Evolutionary conservation across 2,797 vertebrate genomes (phyloP).

Genomic region (Sebastes trivittatus): DNA sequence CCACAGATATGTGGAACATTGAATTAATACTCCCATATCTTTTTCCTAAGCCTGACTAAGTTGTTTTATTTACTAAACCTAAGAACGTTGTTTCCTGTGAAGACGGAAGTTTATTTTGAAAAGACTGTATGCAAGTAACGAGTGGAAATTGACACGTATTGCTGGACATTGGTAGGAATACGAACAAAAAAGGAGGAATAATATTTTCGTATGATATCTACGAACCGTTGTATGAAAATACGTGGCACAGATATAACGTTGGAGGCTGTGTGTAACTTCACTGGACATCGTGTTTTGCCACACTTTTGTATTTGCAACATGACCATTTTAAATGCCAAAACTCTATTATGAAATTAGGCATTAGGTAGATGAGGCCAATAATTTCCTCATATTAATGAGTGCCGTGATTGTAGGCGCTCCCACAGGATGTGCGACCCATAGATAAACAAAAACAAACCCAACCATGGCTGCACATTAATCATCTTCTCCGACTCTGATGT

Average conservation of each 20-base stretch:
- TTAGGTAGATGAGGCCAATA: conserved; percentile 7
- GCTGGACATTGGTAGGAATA: too few species aligned
- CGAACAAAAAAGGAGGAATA: too few species aligned
- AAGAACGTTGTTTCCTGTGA: too few species aligned
- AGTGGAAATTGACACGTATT: too few species aligned
- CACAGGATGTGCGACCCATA: conserved; percentile 13
- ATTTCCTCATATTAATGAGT: conserved; percentile 15
- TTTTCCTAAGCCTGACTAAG: too few species aligned
- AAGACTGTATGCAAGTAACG: too few species aligned
- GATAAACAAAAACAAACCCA: conserved; percentile 31
- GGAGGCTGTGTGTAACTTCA: background rate
- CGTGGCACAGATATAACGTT: background rate
- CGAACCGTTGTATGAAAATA: background rate
- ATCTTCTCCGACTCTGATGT: conserved; percentile 45
- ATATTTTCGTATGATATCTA: too few species aligned
- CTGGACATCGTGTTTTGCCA: background rate
- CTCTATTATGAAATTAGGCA: background rate
- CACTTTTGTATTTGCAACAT: background rate
- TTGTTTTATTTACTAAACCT: too few species aligned
- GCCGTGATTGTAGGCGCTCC: conserved; percentile 4
- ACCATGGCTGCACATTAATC: conserved; percentile 56
- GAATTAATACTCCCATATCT: too few species aligned
- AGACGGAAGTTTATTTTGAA: too few species aligned
- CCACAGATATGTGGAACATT: too few species aligned
- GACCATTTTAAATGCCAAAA: background rate